Percentiles rank a stretch among this genome's conserved stretches.
Conservation (phyloP, 2,888 invertebrate species). For the Linnaemya vulpina region DNA sequence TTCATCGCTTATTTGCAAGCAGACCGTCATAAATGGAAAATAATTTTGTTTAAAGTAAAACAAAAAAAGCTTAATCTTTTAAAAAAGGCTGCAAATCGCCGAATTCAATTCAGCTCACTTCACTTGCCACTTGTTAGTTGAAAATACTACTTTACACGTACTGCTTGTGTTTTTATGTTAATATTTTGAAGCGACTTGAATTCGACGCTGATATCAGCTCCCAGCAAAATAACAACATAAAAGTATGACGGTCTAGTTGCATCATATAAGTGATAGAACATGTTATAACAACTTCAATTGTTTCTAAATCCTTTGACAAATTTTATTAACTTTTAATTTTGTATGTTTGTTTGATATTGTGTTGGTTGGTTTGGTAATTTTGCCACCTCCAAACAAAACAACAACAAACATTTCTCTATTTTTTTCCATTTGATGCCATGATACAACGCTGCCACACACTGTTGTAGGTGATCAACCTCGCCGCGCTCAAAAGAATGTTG, state of each 20-base stretch:
- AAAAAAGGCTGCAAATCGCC: no score
- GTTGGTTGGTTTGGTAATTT: conserved; percentile 28
- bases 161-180: no score
- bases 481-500: conserved; percentile 82
- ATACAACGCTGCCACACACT: background rate
- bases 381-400: conserved; percentile 33
- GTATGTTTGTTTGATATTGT: conserved; percentile 39
- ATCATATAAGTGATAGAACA: background rate
- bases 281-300: background rate
- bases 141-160: no score
- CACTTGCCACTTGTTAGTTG: no score
- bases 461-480: conserved; percentile 81
- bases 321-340: conserved; percentile 35
- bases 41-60: background rate
- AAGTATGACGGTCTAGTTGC: background rate
- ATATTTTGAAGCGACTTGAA: no score
- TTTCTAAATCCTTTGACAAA: background rate
- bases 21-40: background rate
- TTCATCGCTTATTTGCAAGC: background rate
- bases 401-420: conserved; percentile 56
- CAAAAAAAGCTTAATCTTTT: no score
- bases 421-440: conserved; percentile 27
- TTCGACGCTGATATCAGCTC: no score
- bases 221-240: background rate
- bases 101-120: background rate